phyloP scores from a whole-genome alignment of 2,888 invertebrate species.

The Agapostemon virescens region DNA sequence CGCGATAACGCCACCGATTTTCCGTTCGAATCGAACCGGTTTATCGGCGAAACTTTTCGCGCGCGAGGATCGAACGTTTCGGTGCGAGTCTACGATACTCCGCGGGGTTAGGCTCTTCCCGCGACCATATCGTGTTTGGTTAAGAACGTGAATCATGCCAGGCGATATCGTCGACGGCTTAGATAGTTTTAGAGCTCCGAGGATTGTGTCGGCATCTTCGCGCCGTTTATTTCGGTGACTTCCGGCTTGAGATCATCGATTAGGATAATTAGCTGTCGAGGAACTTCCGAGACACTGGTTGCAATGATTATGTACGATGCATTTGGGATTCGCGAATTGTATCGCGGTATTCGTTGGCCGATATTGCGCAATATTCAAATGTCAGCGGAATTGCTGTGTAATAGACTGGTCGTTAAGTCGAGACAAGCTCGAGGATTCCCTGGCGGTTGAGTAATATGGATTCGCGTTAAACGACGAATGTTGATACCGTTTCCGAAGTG shows the following conservation, averaged over 20 bases:
- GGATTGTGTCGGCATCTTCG: too few relatives aligned
- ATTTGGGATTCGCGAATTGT: neutral
- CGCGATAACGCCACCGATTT: conserved; percentile 7
- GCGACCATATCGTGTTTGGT: neutral
- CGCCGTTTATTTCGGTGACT: too few relatives aligned
- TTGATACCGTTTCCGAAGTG: neutral
- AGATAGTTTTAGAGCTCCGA: too few relatives aligned
- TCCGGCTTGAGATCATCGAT: neutral
- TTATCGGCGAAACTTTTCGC: neutral
- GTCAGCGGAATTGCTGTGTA: neutral
- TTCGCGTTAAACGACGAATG: too few relatives aligned
- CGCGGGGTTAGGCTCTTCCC: too few relatives aligned
- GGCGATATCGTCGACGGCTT: neutral
- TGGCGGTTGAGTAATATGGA: too few relatives aligned
- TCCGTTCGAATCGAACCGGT: neutral
- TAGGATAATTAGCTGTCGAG: too few relatives aligned
- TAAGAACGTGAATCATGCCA: neutral
- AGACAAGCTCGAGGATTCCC: neutral
- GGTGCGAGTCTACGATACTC: too few relatives aligned
- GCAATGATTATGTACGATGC: neutral
- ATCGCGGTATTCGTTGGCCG: neutral
- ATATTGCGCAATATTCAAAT: neutral
- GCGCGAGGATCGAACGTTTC: too few relatives aligned
- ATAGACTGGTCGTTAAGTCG: neutral
- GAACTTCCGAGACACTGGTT: too few relatives aligned